Conservation (phyloP, 2,113 vertebrate species). For the Pteronura brasiliensis region DNA sequence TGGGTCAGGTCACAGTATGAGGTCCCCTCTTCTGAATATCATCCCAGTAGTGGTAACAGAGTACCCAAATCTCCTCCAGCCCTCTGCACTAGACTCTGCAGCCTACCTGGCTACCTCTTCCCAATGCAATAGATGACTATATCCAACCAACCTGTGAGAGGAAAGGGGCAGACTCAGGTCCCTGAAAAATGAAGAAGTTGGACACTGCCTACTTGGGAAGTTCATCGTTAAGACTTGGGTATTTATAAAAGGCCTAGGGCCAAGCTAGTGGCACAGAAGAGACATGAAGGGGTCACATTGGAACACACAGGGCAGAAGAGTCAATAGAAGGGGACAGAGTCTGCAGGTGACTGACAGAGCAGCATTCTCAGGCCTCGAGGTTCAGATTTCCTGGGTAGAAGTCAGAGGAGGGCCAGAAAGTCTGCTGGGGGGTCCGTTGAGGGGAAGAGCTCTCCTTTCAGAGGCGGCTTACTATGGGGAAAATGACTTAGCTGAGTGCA, state of each 20-base stretch:
- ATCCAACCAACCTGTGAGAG: not conserved
- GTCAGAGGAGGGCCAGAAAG: not conserved
- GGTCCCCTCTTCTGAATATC: conserved; percentile 59
- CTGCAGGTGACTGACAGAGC: not conserved
- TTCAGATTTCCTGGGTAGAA: conserved; percentile 14
- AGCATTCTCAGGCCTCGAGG: conserved; percentile 48
- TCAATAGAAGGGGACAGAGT: not conserved
- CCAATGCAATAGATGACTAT: not conserved
- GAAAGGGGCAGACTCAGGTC: conserved; percentile 29
- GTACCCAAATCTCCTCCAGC: conserved; percentile 11
- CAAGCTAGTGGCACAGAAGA: conserved; percentile 41
- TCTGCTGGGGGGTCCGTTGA: not conserved
- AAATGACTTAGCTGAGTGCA: not conserved
- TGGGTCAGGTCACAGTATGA: conserved; percentile 75
- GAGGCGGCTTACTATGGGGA: not conserved
- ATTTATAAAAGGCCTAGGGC: conserved; percentile 46
- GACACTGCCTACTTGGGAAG: conserved; percentile 53
- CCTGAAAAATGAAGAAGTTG: conserved; percentile 45
- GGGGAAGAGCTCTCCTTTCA: not conserved
- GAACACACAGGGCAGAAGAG: not conserved
- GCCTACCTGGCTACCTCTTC: not conserved
- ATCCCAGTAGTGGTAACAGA: conserved; percentile 50
- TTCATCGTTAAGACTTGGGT: conserved; percentile 59
- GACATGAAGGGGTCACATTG: conserved; percentile 4
- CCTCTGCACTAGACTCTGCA: conserved; percentile 17